Percentiles rank a stretch among this genome's conserved stretches.
These are phyloP conservation scores for Amazona guildingii DNA, from an alignment of 2,113 vertebrate genomes.

Conservation along the genomic window DNA sequence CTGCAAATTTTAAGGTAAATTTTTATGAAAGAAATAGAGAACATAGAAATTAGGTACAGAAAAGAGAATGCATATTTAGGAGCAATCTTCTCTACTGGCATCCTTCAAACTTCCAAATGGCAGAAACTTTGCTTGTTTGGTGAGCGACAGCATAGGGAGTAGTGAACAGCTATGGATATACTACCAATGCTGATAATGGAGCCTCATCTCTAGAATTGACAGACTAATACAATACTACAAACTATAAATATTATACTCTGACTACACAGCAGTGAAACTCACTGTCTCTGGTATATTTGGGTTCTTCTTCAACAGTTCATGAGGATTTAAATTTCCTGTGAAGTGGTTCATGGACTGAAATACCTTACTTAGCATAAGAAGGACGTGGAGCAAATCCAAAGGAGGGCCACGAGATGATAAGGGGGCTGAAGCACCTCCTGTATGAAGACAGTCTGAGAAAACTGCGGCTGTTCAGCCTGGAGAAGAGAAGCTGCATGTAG, in stretches of 20 bases:
- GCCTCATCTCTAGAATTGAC: neutral
- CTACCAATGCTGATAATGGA: neutral
- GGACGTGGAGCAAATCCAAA: neutral
- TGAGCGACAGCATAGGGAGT: neutral
- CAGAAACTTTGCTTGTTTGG: neutral
- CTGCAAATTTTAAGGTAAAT: neutral
- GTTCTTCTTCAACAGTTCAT: neutral
- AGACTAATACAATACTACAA: neutral
- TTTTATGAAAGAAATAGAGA: neutral
- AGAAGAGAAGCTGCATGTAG: neutral
- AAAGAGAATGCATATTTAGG: neutral
- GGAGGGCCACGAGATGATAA: neutral
- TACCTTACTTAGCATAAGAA: neutral
- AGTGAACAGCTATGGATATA: neutral
- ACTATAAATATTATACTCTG: neutral
- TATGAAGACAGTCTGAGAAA: neutral
- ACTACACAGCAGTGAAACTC: neutral
- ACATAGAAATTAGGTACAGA: neutral
- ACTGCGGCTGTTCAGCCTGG: neutral
- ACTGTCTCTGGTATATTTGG: neutral
- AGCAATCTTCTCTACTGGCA: neutral
- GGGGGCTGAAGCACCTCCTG: neutral
- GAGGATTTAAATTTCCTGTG: neutral
- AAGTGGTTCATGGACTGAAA: neutral
- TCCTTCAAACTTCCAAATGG: neutral